Conservation (phyloP, 2,113 vertebrate species). For the Lepus americanus region DNA sequence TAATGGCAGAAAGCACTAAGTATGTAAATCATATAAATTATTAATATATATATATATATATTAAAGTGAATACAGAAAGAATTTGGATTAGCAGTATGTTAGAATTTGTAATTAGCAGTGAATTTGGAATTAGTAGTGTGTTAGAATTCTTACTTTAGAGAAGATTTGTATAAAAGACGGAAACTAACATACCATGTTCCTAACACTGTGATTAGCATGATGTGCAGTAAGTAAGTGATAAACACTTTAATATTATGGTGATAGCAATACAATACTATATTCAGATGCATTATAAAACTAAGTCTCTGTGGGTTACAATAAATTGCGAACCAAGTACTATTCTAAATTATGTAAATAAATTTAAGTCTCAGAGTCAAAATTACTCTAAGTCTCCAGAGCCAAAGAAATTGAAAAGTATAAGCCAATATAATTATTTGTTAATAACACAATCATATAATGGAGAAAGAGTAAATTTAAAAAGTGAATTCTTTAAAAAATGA, state of each 20-base stretch:
- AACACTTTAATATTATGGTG: background rate
- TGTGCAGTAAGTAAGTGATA: background rate
- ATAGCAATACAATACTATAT: slow-evolving; percentile 4
- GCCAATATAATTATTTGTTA: slow-evolving; percentile 28
- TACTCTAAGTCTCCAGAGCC: background rate
- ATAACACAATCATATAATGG: background rate
- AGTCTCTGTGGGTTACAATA: background rate
- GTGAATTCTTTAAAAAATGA: slow-evolving; percentile 5
- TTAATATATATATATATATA: background rate
- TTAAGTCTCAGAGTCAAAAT: slow-evolving; percentile 51
- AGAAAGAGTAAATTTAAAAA: background rate
- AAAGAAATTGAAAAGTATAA: background rate
- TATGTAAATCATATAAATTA: background rate
- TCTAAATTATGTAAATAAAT: slow-evolving; percentile 43
- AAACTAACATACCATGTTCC: background rate
- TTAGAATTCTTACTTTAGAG: background rate
- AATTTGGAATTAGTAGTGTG: background rate
- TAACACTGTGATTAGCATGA: background rate
- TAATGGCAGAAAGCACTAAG: background rate
- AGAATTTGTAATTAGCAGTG: background rate
- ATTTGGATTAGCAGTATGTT: background rate
- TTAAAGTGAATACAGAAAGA: background rate
- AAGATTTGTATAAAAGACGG: background rate
- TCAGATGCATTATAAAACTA: slow-evolving; percentile 13
- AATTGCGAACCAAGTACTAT: background rate